These are phyloP conservation scores for Timandra comae DNA, from an alignment of 2,888 invertebrate genomes.

Conservation along the genomic window DNA sequence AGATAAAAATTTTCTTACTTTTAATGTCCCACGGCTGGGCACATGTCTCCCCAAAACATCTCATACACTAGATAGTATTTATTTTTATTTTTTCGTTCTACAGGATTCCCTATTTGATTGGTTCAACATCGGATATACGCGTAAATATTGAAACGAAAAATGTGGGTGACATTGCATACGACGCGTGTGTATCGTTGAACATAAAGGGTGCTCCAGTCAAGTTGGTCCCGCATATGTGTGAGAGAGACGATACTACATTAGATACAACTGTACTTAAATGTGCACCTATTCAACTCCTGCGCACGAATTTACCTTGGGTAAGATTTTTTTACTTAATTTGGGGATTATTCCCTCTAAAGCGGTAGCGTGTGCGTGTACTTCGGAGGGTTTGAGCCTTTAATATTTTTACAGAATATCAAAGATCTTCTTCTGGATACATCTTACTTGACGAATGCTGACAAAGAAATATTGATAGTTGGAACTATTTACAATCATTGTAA, in stretches of 20 bases:
- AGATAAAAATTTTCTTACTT: no score
- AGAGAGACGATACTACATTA: background rate
- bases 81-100: no score
- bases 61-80: no score
- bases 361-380: background rate
- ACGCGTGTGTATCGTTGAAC: constrained; percentile 32
- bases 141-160: constrained; percentile 30
- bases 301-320: constrained; percentile 7
- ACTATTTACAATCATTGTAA: constrained; percentile 20
- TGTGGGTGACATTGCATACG: constrained; percentile 43
- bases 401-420: constrained; percentile 20
- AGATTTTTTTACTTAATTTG: no score
- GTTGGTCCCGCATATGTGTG: constrained; percentile 12
- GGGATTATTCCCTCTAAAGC: background rate
- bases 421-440: constrained; percentile 25
- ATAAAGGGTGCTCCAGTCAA: constrained; percentile 18
- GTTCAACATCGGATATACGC: constrained; percentile 29
- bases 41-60: no score
- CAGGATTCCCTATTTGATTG: constrained; percentile 30
- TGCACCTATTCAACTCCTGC: constrained; percentile 5
- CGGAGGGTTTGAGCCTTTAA: no score
- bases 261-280: constrained; percentile 6
- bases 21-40: no score
- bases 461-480: constrained; percentile 10
- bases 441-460: constrained; percentile 23